Evolutionary conservation across 1,140 invertebrate genomes (phyloP).

Genomic region (Drosophila quadrilineata): DNA sequence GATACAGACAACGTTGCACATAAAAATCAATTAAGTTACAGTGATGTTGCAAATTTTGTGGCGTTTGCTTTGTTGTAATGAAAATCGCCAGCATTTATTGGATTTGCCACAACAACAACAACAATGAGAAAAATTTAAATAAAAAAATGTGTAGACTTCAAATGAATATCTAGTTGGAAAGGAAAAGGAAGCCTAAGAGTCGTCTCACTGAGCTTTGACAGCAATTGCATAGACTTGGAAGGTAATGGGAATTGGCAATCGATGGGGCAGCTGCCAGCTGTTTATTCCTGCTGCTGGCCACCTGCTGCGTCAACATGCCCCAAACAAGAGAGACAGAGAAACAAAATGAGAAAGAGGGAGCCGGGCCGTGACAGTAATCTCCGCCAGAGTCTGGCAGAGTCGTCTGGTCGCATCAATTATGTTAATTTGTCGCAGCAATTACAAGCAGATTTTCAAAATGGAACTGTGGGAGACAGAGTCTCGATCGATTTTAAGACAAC

Average conservation of each 20-base stretch:
- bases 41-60: conserved; percentile 68
- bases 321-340: neutral
- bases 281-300: conserved; percentile 30
- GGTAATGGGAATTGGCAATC: conserved; percentile 59
- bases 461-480: conserved; percentile 15
- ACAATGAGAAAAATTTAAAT: conserved; percentile 17
- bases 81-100: conserved; percentile 66
- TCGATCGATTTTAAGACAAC: conserved; percentile 18
- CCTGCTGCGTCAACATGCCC: conserved; percentile 62
- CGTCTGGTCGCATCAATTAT: conserved; percentile 65
- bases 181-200: neutral
- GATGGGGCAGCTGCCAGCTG: conserved; percentile 45
- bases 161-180: no score
- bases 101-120: conserved; percentile 55
- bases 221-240: conserved; percentile 14
- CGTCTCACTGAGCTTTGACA: conserved; percentile 29
- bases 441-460: conserved; percentile 52
- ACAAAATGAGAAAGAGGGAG: neutral
- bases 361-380: conserved; percentile 21
- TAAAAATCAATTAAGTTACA: conserved; percentile 71
- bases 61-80: conserved; percentile 34
- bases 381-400: conserved; percentile 6
- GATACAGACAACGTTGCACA: conserved; percentile 36
- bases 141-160: no score
- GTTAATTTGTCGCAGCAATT: conserved; percentile 69